A percentile compares a stretch with the other conserved stretches of the same genome.
Conservation (phyloP, 1,140 invertebrate genomes). For the Atta texana region DNA sequence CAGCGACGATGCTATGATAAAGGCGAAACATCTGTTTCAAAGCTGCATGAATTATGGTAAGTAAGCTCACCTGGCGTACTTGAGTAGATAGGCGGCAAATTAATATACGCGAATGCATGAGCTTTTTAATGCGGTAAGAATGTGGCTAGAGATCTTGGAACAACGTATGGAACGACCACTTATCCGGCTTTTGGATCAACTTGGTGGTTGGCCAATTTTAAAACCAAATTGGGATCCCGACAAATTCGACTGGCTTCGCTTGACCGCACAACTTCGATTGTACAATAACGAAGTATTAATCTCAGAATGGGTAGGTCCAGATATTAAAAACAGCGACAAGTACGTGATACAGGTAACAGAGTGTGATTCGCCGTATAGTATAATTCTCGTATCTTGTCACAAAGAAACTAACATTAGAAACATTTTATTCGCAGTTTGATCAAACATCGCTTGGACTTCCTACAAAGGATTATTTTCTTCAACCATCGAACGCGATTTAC, state of each 20-base stretch:
- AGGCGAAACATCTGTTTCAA: slow-evolving; percentile 93
- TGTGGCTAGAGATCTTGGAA: slow-evolving; percentile 88
- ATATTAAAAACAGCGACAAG: slow-evolving; percentile 95
- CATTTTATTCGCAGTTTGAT: slow-evolving; percentile 89
- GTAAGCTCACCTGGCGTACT: slow-evolving; percentile 24
- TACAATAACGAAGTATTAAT: slow-evolving; percentile 95
- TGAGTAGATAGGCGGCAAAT: background rate
- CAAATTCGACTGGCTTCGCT: slow-evolving; percentile 91
- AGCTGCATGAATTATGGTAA: slow-evolving; percentile 94
- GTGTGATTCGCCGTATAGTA: background rate
- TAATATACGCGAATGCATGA: slow-evolving; percentile 15
- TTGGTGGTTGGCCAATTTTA: slow-evolving; percentile 95
- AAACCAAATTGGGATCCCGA: slow-evolving; percentile 88
- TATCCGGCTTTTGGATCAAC: slow-evolving; percentile 89
- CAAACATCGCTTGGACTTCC: slow-evolving; percentile 95
- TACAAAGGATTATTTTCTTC: slow-evolving; percentile 94
- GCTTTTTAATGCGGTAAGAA: slow-evolving; percentile 54
- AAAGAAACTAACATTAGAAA: background rate
- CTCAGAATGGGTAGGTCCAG: slow-evolving; percentile 94
- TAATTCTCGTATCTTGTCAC: background rate
- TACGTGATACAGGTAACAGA: slow-evolving; percentile 92
- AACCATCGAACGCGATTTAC: slow-evolving; percentile 89
- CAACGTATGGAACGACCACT: slow-evolving; percentile 91
- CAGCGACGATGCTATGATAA: slow-evolving; percentile 88
- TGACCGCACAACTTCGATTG: slow-evolving; percentile 91